Conservation (phyloP, 2,113 vertebrate species). For the Syngnathus scovelli region DNA sequence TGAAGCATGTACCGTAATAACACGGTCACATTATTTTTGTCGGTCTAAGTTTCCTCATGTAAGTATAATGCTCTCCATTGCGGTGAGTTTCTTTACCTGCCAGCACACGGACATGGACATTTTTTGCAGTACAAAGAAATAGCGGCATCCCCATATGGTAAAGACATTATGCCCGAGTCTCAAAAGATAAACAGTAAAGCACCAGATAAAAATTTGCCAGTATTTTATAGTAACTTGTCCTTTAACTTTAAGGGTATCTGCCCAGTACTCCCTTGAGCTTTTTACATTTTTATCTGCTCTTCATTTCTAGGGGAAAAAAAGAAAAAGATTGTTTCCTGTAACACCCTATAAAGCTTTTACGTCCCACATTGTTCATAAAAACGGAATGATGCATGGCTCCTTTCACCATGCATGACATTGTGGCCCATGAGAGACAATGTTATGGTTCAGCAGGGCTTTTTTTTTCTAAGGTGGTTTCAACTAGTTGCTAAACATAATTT, state of each 20-base stretch:
- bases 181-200: constrained; percentile 48
- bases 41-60: constrained; percentile 43
- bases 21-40: constrained; percentile 54
- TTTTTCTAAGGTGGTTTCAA: constrained; percentile 29
- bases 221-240: constrained; percentile 32
- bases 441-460: constrained; percentile 41
- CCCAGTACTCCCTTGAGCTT: constrained; percentile 26
- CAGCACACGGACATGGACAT: not conserved
- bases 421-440: constrained; percentile 4
- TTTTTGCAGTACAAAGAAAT: not conserved
- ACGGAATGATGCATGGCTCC: constrained; percentile 25
- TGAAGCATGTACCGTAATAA: constrained; percentile 34
- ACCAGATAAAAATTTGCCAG: constrained; percentile 34
- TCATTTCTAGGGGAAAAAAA: constrained; percentile 45
- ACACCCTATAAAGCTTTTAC: constrained; percentile 48
- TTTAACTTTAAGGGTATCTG: constrained; percentile 30
- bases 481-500: constrained; percentile 6
- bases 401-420: constrained; percentile 18
- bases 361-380: constrained; percentile 47
- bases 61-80: constrained; percentile 46
- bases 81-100: constrained; percentile 27
- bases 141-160: constrained; percentile 17
- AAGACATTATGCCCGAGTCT: constrained; percentile 41
- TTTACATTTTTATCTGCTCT: constrained; percentile 44
- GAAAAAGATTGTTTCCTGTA: constrained; percentile 41